Base-by-base conservation (phyloP, 1,140 invertebrate genomes). In the Pseudomyrmex dendroicus region DNA sequence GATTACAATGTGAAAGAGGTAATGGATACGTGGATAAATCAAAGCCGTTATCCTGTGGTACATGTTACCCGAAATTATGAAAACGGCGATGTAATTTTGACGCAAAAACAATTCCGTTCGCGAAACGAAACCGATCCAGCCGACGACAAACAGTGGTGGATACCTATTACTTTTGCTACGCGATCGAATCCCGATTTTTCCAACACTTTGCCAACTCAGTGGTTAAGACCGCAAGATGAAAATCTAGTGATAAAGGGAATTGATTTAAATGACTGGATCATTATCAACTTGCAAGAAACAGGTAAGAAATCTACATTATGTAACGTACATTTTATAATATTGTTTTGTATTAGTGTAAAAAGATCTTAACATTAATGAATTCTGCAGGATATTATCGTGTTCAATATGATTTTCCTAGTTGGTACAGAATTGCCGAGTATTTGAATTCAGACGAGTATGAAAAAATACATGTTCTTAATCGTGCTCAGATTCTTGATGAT, bases 1-100 rank as follows among this genome's bases (percentile, higher is more conserved):
- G 67, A 62, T 35, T 90, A 94, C 0, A 93, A 92, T 3, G 89
- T 95, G 13, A 92, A 93, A 35, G 86, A 94, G 0, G 95, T 96
- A 72, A 96, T 96, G 94, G 95, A 96, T 74, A 95, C 96, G 0
- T 98, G 97, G 97, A 96, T 96, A 0, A 91, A 96, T 44, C 96
- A 97, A 89, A 96, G 95, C 85, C 95, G 95, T 54, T 97, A 96
- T 92, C 97, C 97, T 0, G 86, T 97, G 2, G 87, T 97, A 13
- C 96, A 92, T 7, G 95, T 97, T 0, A 88, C 54, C 0, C 92
- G 95, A 77, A 87, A 95, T 82, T 94, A 95, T 25, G 84, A 86
- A 3, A 93, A 91, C 48, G 94, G 94, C 15, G 89, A 84, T 2
- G 94, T 94, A 73, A 91, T 63, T 48, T 87, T 96, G 8, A 90